Evolutionary conservation across 2,888 invertebrate species (phyloP).

Genomic region (Drosophila barbarae): DNA sequence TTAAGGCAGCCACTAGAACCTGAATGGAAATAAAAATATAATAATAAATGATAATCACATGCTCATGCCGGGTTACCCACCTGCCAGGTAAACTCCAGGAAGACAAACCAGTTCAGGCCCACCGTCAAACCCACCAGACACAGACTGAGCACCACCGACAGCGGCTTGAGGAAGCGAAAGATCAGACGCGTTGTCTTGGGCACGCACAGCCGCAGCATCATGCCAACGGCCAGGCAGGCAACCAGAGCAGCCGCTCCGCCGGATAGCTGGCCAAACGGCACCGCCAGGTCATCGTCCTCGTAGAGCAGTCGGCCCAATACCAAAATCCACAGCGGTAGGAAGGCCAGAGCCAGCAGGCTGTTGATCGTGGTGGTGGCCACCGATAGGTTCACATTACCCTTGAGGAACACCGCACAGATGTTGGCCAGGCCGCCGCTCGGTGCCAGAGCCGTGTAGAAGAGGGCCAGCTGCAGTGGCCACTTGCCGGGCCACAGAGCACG

Average conservation of each 20-base stretch:
- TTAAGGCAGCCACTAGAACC: conserved; percentile 85
- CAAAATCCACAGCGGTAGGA: conserved; percentile 93
- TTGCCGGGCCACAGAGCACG: conserved; percentile 82
- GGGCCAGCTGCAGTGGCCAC: conserved; percentile 86
- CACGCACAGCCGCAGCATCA: conserved; percentile 83
- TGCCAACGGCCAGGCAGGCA: conserved; percentile 85
- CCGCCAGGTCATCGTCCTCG: conserved; percentile 81
- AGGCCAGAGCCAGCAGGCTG: conserved; percentile 89
- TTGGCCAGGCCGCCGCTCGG: conserved; percentile 96
- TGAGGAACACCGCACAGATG: conserved; percentile 93
- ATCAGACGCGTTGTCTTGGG: conserved; percentile 85
- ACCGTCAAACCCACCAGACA: conserved; percentile 91
- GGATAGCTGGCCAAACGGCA: conserved; percentile 88
- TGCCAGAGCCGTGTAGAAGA: conserved; percentile 91
- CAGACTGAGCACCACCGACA: conserved; percentile 86
- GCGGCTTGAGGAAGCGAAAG: conserved; percentile 89
- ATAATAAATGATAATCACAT: neutral
- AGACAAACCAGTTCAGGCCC: conserved; percentile 90
- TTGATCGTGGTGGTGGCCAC: conserved; percentile 95
- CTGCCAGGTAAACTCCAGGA: conserved; percentile 82
- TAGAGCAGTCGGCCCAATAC: conserved; percentile 88
- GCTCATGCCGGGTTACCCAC: conserved; percentile 78
- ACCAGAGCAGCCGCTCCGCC: conserved; percentile 86
- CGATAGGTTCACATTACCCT: conserved; percentile 93
- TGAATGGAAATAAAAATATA: conserved; percentile 11